Evolutionary conservation across 2,113 vertebrate species (phyloP).

Genomic region (Lasiurus cinereus): DNA sequence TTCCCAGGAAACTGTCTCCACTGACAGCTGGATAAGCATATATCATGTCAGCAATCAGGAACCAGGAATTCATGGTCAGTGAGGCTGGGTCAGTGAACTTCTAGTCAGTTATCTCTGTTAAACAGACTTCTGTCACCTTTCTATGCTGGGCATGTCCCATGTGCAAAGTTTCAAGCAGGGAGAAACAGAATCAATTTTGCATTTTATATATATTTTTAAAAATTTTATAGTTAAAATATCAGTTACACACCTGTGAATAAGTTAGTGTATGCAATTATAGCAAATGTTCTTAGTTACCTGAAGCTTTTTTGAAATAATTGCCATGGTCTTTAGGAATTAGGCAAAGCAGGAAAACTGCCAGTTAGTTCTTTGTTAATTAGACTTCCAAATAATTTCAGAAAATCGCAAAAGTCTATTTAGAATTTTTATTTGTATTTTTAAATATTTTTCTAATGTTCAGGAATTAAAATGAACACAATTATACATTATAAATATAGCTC

Average conservation of each 20-base stretch:
- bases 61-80: not conserved
- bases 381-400: constrained; percentile 8
- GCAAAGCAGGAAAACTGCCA: not conserved
- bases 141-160: not conserved
- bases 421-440: constrained; percentile 19
- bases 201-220: not conserved
- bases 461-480: constrained; percentile 7
- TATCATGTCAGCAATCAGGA: not conserved
- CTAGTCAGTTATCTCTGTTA: not conserved
- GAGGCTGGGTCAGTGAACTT: not conserved
- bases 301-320: not conserved
- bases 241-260: not conserved
- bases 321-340: not conserved
- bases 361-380: constrained; percentile 10
- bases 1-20: not conserved
- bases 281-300: constrained; percentile 5
- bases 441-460: not conserved
- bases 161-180: not conserved
- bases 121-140: not conserved
- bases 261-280: not conserved
- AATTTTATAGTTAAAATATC: not conserved
- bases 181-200: not conserved
- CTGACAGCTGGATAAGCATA: not conserved
- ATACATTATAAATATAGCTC: not conserved
- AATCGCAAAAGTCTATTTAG: not conserved